Percentiles rank a stretch among this genome's conserved stretches.
phyloP scores from a whole-genome alignment of 2,113 vertebrate genomes.

The Catharus fuscescens region DNA sequence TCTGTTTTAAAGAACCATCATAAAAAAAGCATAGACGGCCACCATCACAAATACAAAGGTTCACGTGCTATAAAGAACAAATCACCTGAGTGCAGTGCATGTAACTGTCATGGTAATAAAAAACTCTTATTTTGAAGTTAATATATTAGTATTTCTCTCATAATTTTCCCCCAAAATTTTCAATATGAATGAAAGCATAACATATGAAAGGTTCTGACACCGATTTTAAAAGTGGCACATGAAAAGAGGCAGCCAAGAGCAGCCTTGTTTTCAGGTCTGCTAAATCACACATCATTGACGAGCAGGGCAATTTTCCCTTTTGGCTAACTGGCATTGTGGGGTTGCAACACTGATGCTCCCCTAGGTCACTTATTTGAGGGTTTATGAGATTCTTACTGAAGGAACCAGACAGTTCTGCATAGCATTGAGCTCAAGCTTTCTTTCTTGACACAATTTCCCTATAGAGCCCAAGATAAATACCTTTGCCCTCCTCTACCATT shows the following conservation, averaged over 20 bases:
- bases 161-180: neutral
- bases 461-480: neutral
- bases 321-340: neutral
- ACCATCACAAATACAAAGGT: neutral
- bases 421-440: neutral
- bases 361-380: neutral
- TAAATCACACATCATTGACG: neutral
- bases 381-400: neutral
- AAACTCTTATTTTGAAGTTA: neutral
- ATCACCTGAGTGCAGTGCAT: neutral
- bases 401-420: neutral
- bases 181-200: neutral
- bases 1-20: neutral
- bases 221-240: neutral
- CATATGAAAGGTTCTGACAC: neutral
- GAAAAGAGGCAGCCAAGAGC: neutral
- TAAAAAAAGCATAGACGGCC: neutral
- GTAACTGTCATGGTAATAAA: neutral
- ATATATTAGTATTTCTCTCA: neutral
- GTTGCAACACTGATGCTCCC: neutral
- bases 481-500: neutral
- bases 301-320: neutral
- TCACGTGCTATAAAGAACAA: neutral
- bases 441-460: neutral
- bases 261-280: neutral